Percentiles rank a stretch among this genome's conserved stretches.
Evolutionary conservation across 1,140 invertebrate genomes (phyloP).

Genomic region (Solen grandis): DNA sequence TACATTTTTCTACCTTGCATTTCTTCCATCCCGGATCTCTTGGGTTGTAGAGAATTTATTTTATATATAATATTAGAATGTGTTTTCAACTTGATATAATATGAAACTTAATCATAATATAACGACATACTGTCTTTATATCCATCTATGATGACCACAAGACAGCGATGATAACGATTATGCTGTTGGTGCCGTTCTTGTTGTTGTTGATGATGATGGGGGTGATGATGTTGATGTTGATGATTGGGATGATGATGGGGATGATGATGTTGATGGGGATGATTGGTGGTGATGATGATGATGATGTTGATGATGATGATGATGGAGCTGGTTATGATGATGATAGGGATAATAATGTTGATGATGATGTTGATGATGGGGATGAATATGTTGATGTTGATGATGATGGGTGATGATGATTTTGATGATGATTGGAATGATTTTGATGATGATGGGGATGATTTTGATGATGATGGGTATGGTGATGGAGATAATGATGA

Average conservation of each 20-base stretch:
- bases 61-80: no score
- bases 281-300: not conserved
- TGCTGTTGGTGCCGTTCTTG: not conserved
- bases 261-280: not conserved
- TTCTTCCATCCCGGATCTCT: no score
- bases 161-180: not conserved
- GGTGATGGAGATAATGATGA: not conserved
- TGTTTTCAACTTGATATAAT: no score
- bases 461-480: not conserved
- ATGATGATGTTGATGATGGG: not conserved
- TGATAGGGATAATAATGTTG: not conserved
- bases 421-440: constrained; percentile 4
- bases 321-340: not conserved
- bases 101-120: no score
- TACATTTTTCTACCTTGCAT: no score
- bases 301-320: constrained; percentile 4
- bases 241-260: constrained; percentile 2
- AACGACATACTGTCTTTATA: no score
- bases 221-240: constrained; percentile 2
- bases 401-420: constrained; percentile 1
- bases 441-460: not conserved
- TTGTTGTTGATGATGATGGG: not conserved
- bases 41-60: no score
- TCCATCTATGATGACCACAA: not conserved
- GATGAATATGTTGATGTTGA: not conserved